Evolutionary conservation across 2,888 invertebrate species (phyloP), one percentile per base, ranked within the genome.

Genomic region (Zaprionus lineosus): DNA sequence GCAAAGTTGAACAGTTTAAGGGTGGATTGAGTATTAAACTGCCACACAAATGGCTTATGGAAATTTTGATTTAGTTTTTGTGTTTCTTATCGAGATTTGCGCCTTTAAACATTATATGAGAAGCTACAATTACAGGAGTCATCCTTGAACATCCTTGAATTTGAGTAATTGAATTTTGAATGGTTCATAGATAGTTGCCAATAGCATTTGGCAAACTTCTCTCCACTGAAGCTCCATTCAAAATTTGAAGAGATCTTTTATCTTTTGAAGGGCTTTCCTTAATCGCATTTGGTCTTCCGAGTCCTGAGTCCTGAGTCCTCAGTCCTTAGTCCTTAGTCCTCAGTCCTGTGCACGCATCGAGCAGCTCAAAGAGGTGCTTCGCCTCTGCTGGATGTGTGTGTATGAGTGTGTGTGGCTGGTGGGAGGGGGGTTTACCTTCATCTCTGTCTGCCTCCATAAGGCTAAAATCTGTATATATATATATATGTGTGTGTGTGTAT

Each of bases 231-330:
- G 11, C 21, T 12, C 16, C 9, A 12, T 9, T 7, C 8, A 11
- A 16, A 50, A 39, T 43, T 46, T 40, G 37, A 40, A 9, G 14
- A 55, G 26, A 43, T 47, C 46, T 53, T 9, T 41, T 31, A 43
- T 41, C 47, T 51, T 16, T 61, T 55, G 26, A 51, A 66, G 36
- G 47, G 43, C 41, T 56, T 59, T 43, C 29, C 37, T 40, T 68
- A 62, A 61, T 48, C 63, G 52, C 52, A 73, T 76, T 71, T 73
- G 34, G 39, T 26, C 50, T 36, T 43, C 19, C n/a, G n/a, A n/a
- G n/a, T n/a, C n/a, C n/a, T n/a, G n/a, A n/a, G n/a, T n/a, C n/a
- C n/a, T n/a, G n/a, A n/a, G n/a, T n/a, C n/a, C n/a, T n/a, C n/a
- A n/a, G n/a, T n/a, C n/a, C n/a, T n/a, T n/a, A n/a, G n/a, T n/a